These are phyloP conservation scores for Ranitomeya variabilis DNA, from an alignment of 2,113 vertebrate species.

Conservation along the genomic window DNA sequence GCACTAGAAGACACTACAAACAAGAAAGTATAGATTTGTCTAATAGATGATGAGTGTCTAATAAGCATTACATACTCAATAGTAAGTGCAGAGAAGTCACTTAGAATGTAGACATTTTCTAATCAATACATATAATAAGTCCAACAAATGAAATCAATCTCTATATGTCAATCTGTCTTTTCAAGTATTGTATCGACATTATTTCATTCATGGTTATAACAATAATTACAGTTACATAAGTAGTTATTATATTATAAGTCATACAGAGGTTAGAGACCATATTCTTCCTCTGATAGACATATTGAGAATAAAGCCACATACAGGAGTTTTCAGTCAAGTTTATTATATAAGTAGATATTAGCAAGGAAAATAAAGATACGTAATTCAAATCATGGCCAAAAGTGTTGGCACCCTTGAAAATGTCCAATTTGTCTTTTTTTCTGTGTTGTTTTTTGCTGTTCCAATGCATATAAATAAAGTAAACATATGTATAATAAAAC, in stretches of 20 bases:
- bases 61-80: not conserved
- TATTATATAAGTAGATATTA: not conserved
- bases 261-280: not conserved
- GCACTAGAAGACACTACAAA: constrained; percentile 7
- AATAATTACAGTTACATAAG: not conserved
- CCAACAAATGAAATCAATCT: constrained; percentile 2
- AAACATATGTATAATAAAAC: too few relatives aligned
- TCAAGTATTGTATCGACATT: not conserved
- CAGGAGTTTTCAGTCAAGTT: not conserved
- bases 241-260: not conserved
- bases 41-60: not conserved
- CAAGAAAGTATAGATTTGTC: not conserved
- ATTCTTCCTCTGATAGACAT: not conserved
- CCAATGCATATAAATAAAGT: too few relatives aligned
- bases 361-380: too few relatives aligned
- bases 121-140: not conserved
- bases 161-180: constrained; percentile 1
- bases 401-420: too few relatives aligned
- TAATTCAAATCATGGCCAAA: too few relatives aligned
- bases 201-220: not conserved
- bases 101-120: constrained; percentile 15
- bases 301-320: not conserved
- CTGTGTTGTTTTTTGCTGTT: too few relatives aligned
- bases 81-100: not conserved
- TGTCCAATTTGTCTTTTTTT: too few relatives aligned